These are phyloP conservation scores for Anas georgica DNA, from an alignment of 2,797 vertebrate species.

Conservation along the genomic window DNA sequence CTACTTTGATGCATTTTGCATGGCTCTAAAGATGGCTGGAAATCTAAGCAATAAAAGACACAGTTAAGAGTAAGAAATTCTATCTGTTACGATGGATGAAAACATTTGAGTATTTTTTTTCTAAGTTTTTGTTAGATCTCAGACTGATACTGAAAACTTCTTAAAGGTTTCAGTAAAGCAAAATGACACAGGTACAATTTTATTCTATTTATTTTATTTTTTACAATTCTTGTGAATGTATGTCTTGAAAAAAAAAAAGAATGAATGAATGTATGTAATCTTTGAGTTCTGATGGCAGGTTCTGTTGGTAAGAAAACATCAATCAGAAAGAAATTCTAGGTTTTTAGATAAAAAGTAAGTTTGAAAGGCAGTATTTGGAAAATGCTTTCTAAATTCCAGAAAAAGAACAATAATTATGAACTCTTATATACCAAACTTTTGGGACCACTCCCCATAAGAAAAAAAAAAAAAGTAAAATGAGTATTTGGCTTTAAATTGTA, in stretches of 20 bases:
- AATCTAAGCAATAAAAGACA: not conserved
- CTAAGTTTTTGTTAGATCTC: not conserved
- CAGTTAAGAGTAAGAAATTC: not conserved
- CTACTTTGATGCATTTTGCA: not conserved
- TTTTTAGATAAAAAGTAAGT: not conserved
- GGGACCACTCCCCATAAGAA: not conserved
- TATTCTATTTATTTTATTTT: not conserved
- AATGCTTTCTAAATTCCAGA: not conserved
- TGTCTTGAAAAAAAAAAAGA: not conserved
- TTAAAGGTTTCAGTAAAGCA: not conserved
- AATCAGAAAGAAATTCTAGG: not conserved
- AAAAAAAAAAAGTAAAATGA: not conserved
- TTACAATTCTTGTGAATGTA: not conserved
- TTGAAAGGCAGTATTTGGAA: not conserved
- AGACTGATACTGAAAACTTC: not conserved
- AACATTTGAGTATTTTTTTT: not conserved
- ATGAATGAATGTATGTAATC: not conserved
- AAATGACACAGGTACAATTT: not conserved
- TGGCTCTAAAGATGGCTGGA: not conserved
- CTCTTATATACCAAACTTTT: not conserved
- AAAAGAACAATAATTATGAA: not conserved
- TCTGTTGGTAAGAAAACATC: not conserved
- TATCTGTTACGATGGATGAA: not conserved
- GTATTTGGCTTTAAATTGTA: not conserved
- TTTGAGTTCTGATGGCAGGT: not conserved